Conservation (phyloP, 2,113 vertebrate genomes). For the Sphaerodactylus townsendi region DNA sequence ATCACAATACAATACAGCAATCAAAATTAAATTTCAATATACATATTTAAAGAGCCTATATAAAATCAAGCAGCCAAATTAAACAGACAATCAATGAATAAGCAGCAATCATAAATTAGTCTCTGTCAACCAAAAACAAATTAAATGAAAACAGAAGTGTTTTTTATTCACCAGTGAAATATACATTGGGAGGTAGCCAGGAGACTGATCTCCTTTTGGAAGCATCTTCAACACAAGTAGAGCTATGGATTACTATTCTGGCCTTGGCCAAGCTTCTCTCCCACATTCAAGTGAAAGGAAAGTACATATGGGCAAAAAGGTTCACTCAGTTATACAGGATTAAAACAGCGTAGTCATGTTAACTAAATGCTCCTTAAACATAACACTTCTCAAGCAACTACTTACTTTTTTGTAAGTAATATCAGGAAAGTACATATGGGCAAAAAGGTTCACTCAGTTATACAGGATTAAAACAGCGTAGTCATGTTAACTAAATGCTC, state of each 20-base stretch:
- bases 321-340: not conserved
- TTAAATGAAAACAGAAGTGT: not conserved
- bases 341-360: not conserved
- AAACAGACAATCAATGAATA: not conserved
- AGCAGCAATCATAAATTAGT: not conserved
- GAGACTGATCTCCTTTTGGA: not conserved
- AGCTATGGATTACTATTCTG: not conserved
- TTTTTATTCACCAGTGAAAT: too few relatives aligned
- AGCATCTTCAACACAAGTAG: not conserved
- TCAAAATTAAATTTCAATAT: not conserved
- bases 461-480: not conserved
- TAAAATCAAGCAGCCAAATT: too few relatives aligned
- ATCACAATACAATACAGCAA: not conserved
- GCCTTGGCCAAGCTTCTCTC: not conserved
- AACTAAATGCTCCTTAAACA: slow-evolving; percentile 6
- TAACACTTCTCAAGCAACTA: too few relatives aligned
- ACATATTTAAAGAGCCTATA: too few relatives aligned
- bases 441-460: not conserved
- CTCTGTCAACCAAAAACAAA: not conserved
- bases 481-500: not conserved
- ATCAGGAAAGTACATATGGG: not conserved
- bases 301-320: not conserved
- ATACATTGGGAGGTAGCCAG: not conserved
- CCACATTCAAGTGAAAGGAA: not conserved
- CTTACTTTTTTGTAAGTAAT: too few relatives aligned